phyloP scores from a whole-genome alignment of 2,797 vertebrate species.

The Podarcis lilfordi region DNA sequence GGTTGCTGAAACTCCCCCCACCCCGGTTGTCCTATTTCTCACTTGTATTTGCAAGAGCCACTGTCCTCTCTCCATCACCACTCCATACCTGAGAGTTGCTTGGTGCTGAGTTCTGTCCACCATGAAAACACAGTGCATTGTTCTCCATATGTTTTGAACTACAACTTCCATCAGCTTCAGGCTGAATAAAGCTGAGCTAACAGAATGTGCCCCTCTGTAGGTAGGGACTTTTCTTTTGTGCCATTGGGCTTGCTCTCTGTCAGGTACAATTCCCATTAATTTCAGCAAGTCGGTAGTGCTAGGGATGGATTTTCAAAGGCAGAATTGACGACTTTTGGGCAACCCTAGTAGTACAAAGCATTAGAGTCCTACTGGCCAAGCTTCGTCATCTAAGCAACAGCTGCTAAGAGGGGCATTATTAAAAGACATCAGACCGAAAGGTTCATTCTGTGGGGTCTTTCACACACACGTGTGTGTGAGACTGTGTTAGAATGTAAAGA shows the following conservation, averaged over 20 bases:
- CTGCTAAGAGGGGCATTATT: slow-evolving; percentile 48
- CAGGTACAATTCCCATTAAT: not conserved
- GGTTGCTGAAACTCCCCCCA: slow-evolving; percentile 34
- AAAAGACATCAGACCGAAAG: slow-evolving; percentile 16
- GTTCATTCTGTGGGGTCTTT: slow-evolving; percentile 19
- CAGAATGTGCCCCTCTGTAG: slow-evolving; percentile 16
- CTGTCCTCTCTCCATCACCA: not conserved
- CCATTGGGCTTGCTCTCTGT: slow-evolving; percentile 1
- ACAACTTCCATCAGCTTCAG: too few species aligned
- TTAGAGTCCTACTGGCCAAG: slow-evolving; percentile 44
- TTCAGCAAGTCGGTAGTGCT: not conserved
- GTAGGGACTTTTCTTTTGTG: slow-evolving; percentile 22
- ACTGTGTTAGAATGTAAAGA: not conserved
- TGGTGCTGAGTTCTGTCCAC: too few species aligned
- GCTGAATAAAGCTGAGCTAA: too few species aligned
- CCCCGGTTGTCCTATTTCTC: slow-evolving; percentile 43
- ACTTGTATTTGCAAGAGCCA: slow-evolving; percentile 57
- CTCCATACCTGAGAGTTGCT: not conserved
- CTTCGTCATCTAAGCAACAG: slow-evolving; percentile 31
- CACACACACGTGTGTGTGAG: not conserved
- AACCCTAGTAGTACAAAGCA: slow-evolving; percentile 18
- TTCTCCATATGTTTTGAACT: not conserved
- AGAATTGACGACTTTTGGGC: too few species aligned
- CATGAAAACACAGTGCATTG: not conserved
- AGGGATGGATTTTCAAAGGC: not conserved